A percentile compares a stretch with the other conserved stretches of the same genome.
Conservation (phyloP, 2,888 invertebrate genomes). For the Megaustenia siamemsis region DNA sequence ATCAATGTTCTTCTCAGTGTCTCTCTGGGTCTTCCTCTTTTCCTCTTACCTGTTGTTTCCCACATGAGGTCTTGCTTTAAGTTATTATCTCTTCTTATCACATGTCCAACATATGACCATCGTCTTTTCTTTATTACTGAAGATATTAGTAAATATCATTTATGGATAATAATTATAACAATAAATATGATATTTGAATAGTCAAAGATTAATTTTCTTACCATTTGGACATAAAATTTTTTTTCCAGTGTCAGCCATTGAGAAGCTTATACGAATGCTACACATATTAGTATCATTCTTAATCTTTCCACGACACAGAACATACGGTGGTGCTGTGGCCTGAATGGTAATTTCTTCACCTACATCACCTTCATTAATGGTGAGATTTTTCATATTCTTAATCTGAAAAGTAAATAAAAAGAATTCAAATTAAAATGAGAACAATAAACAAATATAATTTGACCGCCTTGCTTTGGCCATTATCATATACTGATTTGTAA, state of each 20-base stretch:
- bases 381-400: constrained; percentile 37
- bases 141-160: too few relatives aligned
- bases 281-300: constrained; percentile 42
- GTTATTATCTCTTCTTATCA: too few relatives aligned
- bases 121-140: too few relatives aligned
- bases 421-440: background rate
- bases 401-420: constrained; percentile 22
- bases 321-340: constrained; percentile 58
- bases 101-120: too few relatives aligned
- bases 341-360: constrained; percentile 49
- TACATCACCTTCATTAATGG: constrained; percentile 55
- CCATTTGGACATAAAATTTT: constrained; percentile 43
- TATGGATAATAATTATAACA: too few relatives aligned
- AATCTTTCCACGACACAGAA: constrained; percentile 58
- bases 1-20: too few relatives aligned
- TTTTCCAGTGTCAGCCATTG: background rate
- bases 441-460: too few relatives aligned
- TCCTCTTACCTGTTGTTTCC: too few relatives aligned
- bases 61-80: too few relatives aligned
- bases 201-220: constrained; percentile 44
- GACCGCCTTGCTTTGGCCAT: background rate
- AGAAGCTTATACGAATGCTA: constrained; percentile 25
- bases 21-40: too few relatives aligned
- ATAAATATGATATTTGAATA: too few relatives aligned
- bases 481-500: too few relatives aligned